Base-by-base conservation (phyloP, 2,113 vertebrate genomes). In the Deroptyus accipitrinus region DNA sequence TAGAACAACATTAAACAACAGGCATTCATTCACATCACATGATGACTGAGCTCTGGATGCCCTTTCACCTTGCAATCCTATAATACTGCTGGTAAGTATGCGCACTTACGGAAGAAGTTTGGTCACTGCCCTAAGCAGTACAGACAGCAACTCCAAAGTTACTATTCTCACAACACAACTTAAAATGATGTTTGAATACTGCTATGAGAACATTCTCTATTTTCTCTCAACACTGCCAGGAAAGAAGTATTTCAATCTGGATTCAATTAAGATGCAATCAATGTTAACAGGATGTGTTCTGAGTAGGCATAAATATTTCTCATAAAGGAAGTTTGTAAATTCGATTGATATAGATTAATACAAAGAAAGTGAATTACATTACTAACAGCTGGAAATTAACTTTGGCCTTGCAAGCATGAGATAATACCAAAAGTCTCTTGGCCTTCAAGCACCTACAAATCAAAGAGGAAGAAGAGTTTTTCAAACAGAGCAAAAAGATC, bases 221-320 rank as follows among this genome's bases (percentile, higher is more conserved):
- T 30, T 85, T 73, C 39, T 52, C 11, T n/a, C 31, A 88, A 66
- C 12, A 13, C 30, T 61, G 41, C 77, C 39, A 49, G 55, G 44
- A 63, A 75, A 28, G 10, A 67, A 61, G 61, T 57, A 68, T 25
- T 84, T 96, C 88, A 72, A 52, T 49, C 74, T 52, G 66, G 62
- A 94, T 75, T 49, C 52, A 94, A 79, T 84, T 92, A 93, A 64
- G 44, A 82, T 44, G 59, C 69, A 95, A 79, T 93, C 88, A 90
- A 76, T 95, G 90, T 76, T 72, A 94, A 94, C 86, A 73, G 73
- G 83, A 75, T 88, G 52, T 75, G 35, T 83, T 90, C 83, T 59
- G 62, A 81, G 51, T 5, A 75, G 55, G 73, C 88, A 95, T 90
- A 94, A 95, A 89, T 94, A 92, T 85, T 92, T 92, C 70, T 92